Percentiles rank a stretch among this genome's conserved stretches.
These are phyloP conservation scores for Apogon talboti DNA, from an alignment of 2,797 vertebrate genomes.

Conservation along the genomic window DNA sequence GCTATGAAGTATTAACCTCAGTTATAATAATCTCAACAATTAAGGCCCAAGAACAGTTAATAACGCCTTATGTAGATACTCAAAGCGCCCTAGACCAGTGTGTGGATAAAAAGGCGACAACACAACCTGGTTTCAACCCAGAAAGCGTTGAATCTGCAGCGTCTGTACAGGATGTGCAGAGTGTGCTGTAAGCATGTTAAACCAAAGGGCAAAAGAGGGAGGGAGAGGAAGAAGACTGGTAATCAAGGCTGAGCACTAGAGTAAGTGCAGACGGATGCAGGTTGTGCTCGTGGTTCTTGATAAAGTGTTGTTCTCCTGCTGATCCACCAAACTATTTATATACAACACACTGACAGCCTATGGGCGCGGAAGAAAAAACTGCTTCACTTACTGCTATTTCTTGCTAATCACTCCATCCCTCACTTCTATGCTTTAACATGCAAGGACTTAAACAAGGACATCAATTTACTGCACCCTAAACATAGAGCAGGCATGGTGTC, in stretches of 20 bases:
- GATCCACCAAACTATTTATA: slow-evolving; percentile 78
- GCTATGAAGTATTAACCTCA: too few species aligned
- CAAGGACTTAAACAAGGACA: not conserved
- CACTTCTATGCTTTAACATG: not conserved
- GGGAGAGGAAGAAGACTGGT: slow-evolving; percentile 40
- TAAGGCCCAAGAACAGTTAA: not conserved
- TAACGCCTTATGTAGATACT: not conserved
- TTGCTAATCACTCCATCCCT: slow-evolving; percentile 36
- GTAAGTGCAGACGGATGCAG: slow-evolving; percentile 73
- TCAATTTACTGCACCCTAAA: slow-evolving; percentile 2
- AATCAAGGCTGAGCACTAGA: slow-evolving; percentile 70
- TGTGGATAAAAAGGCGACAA: slow-evolving; percentile 1
- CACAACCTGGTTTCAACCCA: slow-evolving; percentile 17
- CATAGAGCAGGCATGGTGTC: not conserved
- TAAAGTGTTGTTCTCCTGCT: slow-evolving; percentile 77
- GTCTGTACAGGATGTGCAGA: slow-evolving; percentile 58
- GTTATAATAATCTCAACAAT: not conserved
- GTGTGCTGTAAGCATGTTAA: slow-evolving; percentile 35
- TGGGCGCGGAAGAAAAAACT: slow-evolving; percentile 66
- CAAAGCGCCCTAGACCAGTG: not conserved
- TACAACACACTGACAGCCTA: slow-evolving; percentile 58
- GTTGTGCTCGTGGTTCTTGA: slow-evolving; percentile 71
- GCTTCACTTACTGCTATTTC: slow-evolving; percentile 48
- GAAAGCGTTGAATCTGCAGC: slow-evolving; percentile 40
- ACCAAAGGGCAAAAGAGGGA: slow-evolving; percentile 28